These are phyloP conservation scores for Erannis defoliaria DNA, from an alignment of 2,888 invertebrate species.

Conservation along the genomic window DNA sequence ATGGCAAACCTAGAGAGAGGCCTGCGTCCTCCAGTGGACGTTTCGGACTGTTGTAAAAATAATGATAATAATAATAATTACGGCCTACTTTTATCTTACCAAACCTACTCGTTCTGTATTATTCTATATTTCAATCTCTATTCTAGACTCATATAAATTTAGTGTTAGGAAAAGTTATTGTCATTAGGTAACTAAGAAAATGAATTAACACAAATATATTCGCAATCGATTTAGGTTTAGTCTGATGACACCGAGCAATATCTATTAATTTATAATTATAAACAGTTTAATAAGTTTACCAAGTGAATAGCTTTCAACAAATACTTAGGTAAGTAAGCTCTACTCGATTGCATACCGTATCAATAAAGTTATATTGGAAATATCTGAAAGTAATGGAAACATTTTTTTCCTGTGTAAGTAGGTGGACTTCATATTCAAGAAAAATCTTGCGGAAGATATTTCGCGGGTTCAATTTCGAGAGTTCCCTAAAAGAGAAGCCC, in stretches of 20 bases:
- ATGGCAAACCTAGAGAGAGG: no score
- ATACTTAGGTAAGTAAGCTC: neutral
- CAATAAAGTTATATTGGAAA: slow-evolving; percentile 28
- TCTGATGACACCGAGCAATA: slow-evolving; percentile 2
- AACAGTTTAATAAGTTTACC: neutral
- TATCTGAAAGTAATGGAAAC: slow-evolving; percentile 27
- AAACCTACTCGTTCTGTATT: no score
- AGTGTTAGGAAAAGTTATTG: neutral
- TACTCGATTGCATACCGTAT: slow-evolving; percentile 14
- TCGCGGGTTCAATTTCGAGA: neutral
- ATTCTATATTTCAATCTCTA: no score
- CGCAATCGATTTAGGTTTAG: no score
- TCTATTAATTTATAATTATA: neutral
- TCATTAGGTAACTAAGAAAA: neutral
- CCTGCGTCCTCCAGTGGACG: no score
- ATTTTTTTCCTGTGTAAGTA: slow-evolving; percentile 8
- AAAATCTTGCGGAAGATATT: neutral
- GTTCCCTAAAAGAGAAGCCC: neutral
- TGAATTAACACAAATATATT: neutral
- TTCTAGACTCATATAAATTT: no score
- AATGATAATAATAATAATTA: no score
- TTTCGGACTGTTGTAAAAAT: no score
- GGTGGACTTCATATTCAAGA: slow-evolving; percentile 25
- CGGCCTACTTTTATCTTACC: no score
- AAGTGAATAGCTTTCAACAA: neutral